These are phyloP conservation scores for Epistrophella euchroma DNA, from an alignment of 2,888 invertebrate genomes.

Conservation along the genomic window DNA sequence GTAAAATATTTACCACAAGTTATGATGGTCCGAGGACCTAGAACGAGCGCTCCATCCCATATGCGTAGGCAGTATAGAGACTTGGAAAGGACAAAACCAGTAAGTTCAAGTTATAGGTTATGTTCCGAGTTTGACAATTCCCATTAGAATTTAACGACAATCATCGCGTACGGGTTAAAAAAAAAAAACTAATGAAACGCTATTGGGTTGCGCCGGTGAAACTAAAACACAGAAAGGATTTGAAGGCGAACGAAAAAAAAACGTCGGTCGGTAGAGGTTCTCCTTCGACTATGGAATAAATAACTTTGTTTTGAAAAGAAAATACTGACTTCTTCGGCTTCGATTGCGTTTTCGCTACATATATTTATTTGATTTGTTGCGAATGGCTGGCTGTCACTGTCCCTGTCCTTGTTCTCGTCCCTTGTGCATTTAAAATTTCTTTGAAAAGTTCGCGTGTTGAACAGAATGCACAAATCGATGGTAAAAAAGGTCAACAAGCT, in stretches of 20 bases:
- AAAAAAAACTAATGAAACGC: constrained; percentile 13
- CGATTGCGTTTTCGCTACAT: constrained; percentile 61
- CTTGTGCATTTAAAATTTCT: constrained; percentile 31
- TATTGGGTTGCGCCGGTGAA: background rate
- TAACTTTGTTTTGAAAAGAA: constrained; percentile 63
- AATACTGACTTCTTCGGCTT: constrained; percentile 64
- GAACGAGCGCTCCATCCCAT: constrained; percentile 1
- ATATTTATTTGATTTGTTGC: constrained; percentile 20
- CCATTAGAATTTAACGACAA: constrained; percentile 75
- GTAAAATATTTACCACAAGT: constrained; percentile 75
- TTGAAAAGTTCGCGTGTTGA: constrained; percentile 64
- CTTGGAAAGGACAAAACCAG: constrained; percentile 60
- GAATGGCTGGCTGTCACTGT: constrained; percentile 7
- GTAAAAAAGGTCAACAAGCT: constrained; percentile 69
- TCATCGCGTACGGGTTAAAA: constrained; percentile 41
- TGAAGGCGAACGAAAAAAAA: background rate
- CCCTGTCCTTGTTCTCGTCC: no score
- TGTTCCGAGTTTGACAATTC: constrained; percentile 68
- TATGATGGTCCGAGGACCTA: constrained; percentile 50
- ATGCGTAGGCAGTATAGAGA: constrained; percentile 8
- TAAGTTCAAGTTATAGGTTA: constrained; percentile 67
- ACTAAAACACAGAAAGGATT: constrained; percentile 47
- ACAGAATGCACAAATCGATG: constrained; percentile 8
- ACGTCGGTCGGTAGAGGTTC: background rate
- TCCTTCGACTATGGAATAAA: constrained; percentile 14